phyloP scores from a whole-genome alignment of 2,888 invertebrate genomes.

The Ramazzottius varieornatus region DNA sequence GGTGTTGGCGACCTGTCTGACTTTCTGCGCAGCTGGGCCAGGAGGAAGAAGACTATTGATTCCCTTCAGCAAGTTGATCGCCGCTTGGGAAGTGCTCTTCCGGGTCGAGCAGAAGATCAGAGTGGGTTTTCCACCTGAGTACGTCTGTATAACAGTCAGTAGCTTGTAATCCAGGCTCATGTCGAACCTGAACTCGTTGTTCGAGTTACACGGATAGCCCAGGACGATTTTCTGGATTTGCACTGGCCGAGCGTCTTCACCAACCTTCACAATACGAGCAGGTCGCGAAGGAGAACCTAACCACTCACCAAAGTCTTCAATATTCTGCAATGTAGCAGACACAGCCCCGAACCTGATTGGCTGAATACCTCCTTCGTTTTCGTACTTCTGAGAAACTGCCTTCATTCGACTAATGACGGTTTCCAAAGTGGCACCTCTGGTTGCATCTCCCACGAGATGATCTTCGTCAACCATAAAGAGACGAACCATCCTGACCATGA shows the following conservation, averaged over 20 bases:
- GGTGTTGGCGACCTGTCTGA: too few species aligned
- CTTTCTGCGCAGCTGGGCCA: too few species aligned
- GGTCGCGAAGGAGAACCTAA: neutral
- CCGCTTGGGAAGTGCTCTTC: constrained; percentile 42
- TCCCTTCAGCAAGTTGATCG: neutral
- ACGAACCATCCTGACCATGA: constrained; percentile 32
- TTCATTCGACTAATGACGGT: constrained; percentile 55
- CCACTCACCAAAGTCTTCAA: constrained; percentile 29
- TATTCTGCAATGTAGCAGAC: constrained; percentile 51
- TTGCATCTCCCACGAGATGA: neutral
- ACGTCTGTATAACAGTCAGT: constrained; percentile 36
- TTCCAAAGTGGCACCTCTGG: constrained; percentile 38
- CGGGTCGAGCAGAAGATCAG: constrained; percentile 44
- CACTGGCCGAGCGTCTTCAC: constrained; percentile 44
- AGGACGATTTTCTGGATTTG: constrained; percentile 41
- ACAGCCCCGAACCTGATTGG: constrained; percentile 38
- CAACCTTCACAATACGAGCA: constrained; percentile 29
- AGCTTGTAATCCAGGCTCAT: constrained; percentile 47
- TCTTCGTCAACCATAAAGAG: constrained; percentile 17
- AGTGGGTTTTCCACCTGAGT: constrained; percentile 45
- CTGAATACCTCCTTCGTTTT: neutral
- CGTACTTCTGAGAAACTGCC: constrained; percentile 26
- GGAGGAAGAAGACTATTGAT: neutral
- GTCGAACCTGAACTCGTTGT: constrained; percentile 44
- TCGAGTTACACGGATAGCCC: constrained; percentile 35